phyloP scores from a whole-genome alignment of 2,888 invertebrate species.

The Tetragnatha montana region DNA sequence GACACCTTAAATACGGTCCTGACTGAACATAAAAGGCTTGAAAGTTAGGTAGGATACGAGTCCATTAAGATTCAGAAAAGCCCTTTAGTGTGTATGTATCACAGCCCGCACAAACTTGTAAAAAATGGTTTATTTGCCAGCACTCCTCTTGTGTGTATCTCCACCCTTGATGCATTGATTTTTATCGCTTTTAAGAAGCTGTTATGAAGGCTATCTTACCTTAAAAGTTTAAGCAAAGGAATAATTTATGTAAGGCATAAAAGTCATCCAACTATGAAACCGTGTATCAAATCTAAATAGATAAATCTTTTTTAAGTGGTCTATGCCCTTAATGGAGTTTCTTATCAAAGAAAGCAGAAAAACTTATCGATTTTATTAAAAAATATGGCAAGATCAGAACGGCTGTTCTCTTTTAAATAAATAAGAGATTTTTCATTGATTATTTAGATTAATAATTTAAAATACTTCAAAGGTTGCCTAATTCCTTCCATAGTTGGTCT shows the following conservation, averaged over 20 bases:
- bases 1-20: no score
- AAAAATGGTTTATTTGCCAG: constrained; percentile 40
- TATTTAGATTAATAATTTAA: no score
- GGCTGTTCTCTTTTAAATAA: no score
- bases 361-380: background rate
- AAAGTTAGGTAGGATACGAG: no score
- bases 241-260: background rate
- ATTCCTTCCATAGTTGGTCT: no score
- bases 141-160: background rate
- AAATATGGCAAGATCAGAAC: no score
- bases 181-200: constrained; percentile 8
- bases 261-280: background rate
- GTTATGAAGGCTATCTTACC: background rate
- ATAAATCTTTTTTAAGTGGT: background rate
- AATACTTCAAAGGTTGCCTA: no score
- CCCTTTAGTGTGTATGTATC: background rate
- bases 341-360: background rate
- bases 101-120: constrained; percentile 16
- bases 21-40: no score
- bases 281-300: constrained; percentile 4
- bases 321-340: background rate
- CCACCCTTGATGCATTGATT: constrained; percentile 13
- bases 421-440: no score
- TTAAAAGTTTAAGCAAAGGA: background rate
- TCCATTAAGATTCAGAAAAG: background rate